Base-by-base conservation (phyloP, 2,888 invertebrate species). In the Cantharis nigra region DNA sequence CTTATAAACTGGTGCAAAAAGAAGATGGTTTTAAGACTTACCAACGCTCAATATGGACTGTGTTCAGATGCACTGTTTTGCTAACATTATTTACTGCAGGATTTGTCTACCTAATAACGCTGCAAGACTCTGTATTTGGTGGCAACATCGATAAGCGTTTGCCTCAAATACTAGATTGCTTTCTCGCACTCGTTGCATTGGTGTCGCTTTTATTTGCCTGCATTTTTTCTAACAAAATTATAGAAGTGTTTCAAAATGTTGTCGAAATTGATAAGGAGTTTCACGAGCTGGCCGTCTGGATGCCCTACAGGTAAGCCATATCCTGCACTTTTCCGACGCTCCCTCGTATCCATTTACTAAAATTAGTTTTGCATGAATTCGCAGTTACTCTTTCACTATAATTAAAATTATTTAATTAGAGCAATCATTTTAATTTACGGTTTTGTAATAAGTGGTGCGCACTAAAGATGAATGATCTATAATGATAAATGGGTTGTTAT, bases 251-350 rank as follows among this genome's bases (percentile, higher is more conserved):
- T 73, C 78, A 81, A 69, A 80, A 78, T 33, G 75, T 85, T 49
- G 77, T 82, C 18, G 81, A 82, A 28, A 80, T 83, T 20, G 85
- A 85, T 77, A 76, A 77, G 13, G 73, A 77, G 9, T 81, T 85
- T 74, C 77, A 81, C 67, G 78, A 70, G 63, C 65, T 85, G 18
- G 81, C 81, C 4, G 79, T 84, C 13, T 83, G 82, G 81, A 76
- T 84, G 70, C 79, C 81, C 2, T 83, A 85, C 64, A 82, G 80
- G 85, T 85, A 82, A 78, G 84, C 83, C 63, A 63, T 33, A 70
- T 71, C 7, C 1, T n/a, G n/a, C 1, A 49, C 2, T 49, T n/a
- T 49, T 2, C n/a, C n/a, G 9, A 49, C 9, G 7, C 7, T 49
- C n/a, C 49, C 49, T 49, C 49, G 49, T 49, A 49, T 49, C 2